A percentile compares a stretch with the other conserved stretches of the same genome.
Conservation (phyloP, 2,888 invertebrate genomes). For the Pilophorus perplexus region DNA sequence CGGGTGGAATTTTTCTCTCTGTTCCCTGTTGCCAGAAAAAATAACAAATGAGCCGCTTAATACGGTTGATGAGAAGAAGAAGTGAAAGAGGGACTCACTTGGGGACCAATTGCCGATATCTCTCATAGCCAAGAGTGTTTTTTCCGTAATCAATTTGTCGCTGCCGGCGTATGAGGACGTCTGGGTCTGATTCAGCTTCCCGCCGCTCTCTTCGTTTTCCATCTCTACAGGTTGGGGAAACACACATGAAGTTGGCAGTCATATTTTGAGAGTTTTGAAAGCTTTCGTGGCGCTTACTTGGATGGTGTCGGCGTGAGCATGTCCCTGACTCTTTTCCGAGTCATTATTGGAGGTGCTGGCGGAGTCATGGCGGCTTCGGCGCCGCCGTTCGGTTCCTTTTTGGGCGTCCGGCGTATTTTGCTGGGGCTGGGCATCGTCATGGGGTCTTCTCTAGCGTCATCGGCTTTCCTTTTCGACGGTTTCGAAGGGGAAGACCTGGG, state of each 20-base stretch:
- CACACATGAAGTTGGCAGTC: neutral
- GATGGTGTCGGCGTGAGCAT: constrained; percentile 27
- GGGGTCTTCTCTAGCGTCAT: constrained; percentile 37
- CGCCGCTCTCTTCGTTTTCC: constrained; percentile 25
- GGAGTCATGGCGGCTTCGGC: neutral
- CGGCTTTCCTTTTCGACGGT: constrained; percentile 23
- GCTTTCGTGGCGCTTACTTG: constrained; percentile 16
- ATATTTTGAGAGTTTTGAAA: neutral
- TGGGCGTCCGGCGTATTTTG: constrained; percentile 44
- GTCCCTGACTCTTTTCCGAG: constrained; percentile 40
- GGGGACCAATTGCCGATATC: constrained; percentile 67
- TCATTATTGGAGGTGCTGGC: constrained; percentile 7
- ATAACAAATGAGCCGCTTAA: no score
- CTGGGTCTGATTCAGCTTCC: constrained; percentile 69
- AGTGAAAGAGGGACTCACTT: constrained; percentile 59
- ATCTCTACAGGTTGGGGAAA: neutral
- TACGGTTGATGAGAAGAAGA: no score
- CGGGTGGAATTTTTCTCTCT: constrained; percentile 72
- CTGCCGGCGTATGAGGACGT: constrained; percentile 71
- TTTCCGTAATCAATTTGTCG: constrained; percentile 95
- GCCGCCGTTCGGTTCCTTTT: constrained; percentile 1
- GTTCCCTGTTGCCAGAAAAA: constrained; percentile 49
- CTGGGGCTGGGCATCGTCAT: constrained; percentile 48
- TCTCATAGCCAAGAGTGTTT: constrained; percentile 82
- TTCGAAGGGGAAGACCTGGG: constrained; percentile 28